Evolutionary conservation across 2,113 vertebrate species (phyloP), one percentile per base, ranked within the genome.

Genomic region (Catagonus wagneri): DNA sequence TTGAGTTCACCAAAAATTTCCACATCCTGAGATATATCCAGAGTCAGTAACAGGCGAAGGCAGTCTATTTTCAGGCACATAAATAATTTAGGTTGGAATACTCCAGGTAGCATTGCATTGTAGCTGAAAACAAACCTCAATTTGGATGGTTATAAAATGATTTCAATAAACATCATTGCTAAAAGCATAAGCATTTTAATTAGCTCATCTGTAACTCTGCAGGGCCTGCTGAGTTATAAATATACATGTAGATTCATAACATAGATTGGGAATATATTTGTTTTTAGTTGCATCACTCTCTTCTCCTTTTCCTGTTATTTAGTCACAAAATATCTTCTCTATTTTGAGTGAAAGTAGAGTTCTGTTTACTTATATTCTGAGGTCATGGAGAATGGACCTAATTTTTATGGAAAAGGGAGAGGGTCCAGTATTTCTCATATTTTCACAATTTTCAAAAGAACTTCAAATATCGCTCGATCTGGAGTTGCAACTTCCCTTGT

Each of bases 131-230:
- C 94, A 97, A 96, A 92, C 90, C 83, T 89, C 83, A 72, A 1
- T 96, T 90, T 95, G 83, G 39, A 90, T 95, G 95, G 74, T 90
- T 96, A 95, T 95, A 89, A 97, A 98, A 83, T 94, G 96, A 93
- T 93, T 96, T 93, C 97, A 97, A 93, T 98, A 97, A 97, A 95
- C 89, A 94, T 97, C 83, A 90, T 92, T 96, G 93, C 96, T 97
- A 93, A 96, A 93, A 97, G 88, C 96, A 89, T 71, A 97, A 94
- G 83, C 96, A 95, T 97, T 98, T 97, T 98, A 98, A 98, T 97
- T 89, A 97, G 96, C 93, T 96, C 96, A 96, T 98, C 97, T 95
- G 87, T 94, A 97, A 97, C 92, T 97, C 93, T 32, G n/a, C 54
- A 92, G 95, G 87, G 83, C 96, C 95, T 95, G 86, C 97, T 87